phyloP scores from a whole-genome alignment of 2,113 vertebrate species.

The Gobius niger region DNA sequence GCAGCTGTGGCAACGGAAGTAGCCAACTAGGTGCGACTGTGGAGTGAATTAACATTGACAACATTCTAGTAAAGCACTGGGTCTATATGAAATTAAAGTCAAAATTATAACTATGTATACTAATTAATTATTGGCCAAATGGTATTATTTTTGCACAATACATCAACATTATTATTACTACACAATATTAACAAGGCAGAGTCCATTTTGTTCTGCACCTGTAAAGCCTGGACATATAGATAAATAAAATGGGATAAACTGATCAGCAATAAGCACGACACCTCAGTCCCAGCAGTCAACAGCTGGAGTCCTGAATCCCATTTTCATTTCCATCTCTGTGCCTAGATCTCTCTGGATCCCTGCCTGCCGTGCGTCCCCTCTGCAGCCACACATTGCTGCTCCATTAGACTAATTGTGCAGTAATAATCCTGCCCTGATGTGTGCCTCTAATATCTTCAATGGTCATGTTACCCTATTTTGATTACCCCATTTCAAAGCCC shows the following conservation, averaged over 20 bases:
- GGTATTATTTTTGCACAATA: background rate
- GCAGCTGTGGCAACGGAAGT: too few relatives aligned
- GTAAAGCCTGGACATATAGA: background rate
- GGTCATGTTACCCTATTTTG: conserved; percentile 78
- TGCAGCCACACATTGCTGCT: conserved; percentile 63
- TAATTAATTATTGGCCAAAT: too few relatives aligned
- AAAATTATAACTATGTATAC: too few relatives aligned
- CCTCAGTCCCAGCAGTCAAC: conserved; percentile 50
- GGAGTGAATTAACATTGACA: too few relatives aligned
- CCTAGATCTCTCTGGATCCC: conserved; percentile 11
- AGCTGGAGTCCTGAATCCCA: conserved; percentile 69
- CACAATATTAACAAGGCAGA: background rate
- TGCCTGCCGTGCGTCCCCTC: conserved; percentile 41
- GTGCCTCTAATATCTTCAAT: conserved; percentile 76
- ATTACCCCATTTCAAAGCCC: conserved; percentile 73
- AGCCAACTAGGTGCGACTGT: too few relatives aligned
- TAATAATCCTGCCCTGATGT: conserved; percentile 78
- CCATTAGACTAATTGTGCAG: conserved; percentile 82
- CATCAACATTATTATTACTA: background rate
- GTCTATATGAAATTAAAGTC: too few relatives aligned
- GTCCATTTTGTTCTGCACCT: background rate
- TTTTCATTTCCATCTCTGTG: conserved; percentile 61
- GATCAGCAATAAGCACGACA: conserved; percentile 39
- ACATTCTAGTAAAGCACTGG: too few relatives aligned
- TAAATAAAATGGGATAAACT: conserved; percentile 9